Conservation (phyloP, 1,140 invertebrate species). For the Temnothorax longispinosus region DNA sequence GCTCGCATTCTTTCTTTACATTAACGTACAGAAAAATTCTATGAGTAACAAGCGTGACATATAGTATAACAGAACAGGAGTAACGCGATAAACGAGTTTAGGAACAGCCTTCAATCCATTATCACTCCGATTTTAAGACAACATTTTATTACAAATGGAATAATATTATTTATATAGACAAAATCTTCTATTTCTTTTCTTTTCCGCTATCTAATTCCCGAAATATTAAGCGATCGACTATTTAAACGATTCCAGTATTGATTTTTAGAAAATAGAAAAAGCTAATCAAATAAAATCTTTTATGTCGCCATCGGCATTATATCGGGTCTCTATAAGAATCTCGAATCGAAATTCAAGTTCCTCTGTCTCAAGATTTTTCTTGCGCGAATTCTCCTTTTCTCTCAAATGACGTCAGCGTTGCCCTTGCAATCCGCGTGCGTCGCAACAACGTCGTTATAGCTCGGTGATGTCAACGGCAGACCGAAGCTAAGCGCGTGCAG, state of each 20-base stretch:
- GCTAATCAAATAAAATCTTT: not conserved
- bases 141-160: not conserved
- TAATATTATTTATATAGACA: not conserved
- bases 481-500: constrained; percentile 46
- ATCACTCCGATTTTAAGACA: not conserved
- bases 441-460: not conserved
- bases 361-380: not conserved
- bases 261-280: not conserved
- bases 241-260: not conserved
- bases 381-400: not conserved
- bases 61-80: not conserved
- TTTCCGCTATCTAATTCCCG: not conserved
- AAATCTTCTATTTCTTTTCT: not conserved
- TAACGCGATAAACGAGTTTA: not conserved
- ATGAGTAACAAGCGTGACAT: not conserved
- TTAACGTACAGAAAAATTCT: not conserved
- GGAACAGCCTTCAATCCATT: not conserved
- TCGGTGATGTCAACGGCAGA: constrained; percentile 21
- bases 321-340: too few relatives aligned
- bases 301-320: not conserved
- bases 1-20: not conserved
- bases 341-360: not conserved
- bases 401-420: not conserved
- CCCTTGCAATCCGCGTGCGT: not conserved
- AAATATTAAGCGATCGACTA: not conserved